Evolutionary conservation across 2,888 invertebrate species (phyloP).

Genomic region (Drosophila parthenogenetica): DNA sequence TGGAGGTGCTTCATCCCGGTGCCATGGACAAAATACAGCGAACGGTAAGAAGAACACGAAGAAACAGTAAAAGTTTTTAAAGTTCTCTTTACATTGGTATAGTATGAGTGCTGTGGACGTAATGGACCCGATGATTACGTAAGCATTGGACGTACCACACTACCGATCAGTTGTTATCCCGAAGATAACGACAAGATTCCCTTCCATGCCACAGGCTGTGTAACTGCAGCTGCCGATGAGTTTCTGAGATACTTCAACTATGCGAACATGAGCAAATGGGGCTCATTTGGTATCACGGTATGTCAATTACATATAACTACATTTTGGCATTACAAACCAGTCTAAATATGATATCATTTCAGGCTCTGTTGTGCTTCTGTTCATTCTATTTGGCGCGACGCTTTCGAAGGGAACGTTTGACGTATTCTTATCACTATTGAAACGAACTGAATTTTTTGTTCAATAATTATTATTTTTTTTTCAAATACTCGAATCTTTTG

Average conservation of each 20-base stretch:
- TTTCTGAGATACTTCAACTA: constrained; percentile 54
- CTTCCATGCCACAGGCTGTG: constrained; percentile 61
- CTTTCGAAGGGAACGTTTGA: constrained; percentile 70
- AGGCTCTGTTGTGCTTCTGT: constrained; percentile 70
- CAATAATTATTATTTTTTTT: neutral
- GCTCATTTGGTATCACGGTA: constrained; percentile 64
- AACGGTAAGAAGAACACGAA: constrained; percentile 56
- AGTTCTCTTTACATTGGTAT: neutral
- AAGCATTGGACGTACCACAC: constrained; percentile 43
- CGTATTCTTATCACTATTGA: constrained; percentile 62
- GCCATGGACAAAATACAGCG: constrained; percentile 78
- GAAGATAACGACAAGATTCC: constrained; percentile 32
- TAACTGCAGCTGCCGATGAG: constrained; percentile 58
- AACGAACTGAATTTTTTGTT: neutral
- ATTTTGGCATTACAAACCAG: neutral
- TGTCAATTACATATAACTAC: constrained; percentile 14
- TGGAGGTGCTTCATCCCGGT: constrained; percentile 60
- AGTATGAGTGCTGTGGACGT: constrained; percentile 81
- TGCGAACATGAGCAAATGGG: constrained; percentile 65
- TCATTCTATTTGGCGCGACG: constrained; percentile 72
- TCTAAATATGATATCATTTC: constrained; percentile 13
- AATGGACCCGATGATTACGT: constrained; percentile 78
- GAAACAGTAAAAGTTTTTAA: too few relatives aligned
- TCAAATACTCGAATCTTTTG: constrained; percentile 9
- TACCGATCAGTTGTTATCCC: constrained; percentile 71